A percentile compares a stretch with the other conserved stretches of the same genome.
Conservation (phyloP, 1,140 invertebrate genomes). For the Cydia fagiglandana region DNA sequence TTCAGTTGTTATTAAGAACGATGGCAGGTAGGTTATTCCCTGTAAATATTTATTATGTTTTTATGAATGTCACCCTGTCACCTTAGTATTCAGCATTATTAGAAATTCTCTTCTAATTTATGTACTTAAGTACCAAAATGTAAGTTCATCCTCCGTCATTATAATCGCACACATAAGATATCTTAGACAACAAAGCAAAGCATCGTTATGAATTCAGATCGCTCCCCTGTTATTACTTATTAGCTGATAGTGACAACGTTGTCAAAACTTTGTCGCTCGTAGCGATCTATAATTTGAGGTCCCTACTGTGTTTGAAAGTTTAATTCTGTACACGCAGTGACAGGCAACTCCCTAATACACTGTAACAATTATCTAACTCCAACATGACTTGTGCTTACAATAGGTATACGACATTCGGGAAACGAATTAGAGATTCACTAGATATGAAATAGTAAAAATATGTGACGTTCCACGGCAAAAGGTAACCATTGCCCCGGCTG, state of each 20-base stretch:
- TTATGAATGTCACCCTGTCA: background rate
- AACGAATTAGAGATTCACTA: too few relatives aligned
- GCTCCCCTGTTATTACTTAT: slow-evolving; percentile 49
- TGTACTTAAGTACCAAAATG: background rate
- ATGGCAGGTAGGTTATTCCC: too few relatives aligned
- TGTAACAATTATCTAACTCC: slow-evolving; percentile 35
- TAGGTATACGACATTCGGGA: too few relatives aligned
- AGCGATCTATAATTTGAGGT: slow-evolving; percentile 59
- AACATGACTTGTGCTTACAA: background rate
- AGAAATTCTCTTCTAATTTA: background rate
- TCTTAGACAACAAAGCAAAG: slow-evolving; percentile 33
- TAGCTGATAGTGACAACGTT: slow-evolving; percentile 71
- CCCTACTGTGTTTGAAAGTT: slow-evolving; percentile 67
- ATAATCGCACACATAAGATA: background rate
- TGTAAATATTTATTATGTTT: background rate
- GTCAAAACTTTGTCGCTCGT: slow-evolving; percentile 61
- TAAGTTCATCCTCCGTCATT: background rate
- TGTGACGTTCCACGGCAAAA: too few relatives aligned
- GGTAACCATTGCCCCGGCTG: too few relatives aligned
- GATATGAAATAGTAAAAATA: too few relatives aligned
- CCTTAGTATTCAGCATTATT: background rate
- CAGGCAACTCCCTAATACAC: slow-evolving; percentile 42
- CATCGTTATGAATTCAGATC: slow-evolving; percentile 59
- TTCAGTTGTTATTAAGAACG: too few relatives aligned
- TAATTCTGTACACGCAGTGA: slow-evolving; percentile 44